These are phyloP conservation scores for Acrobasis repandana DNA, from an alignment of 2,888 invertebrate species.

Conservation along the genomic window DNA sequence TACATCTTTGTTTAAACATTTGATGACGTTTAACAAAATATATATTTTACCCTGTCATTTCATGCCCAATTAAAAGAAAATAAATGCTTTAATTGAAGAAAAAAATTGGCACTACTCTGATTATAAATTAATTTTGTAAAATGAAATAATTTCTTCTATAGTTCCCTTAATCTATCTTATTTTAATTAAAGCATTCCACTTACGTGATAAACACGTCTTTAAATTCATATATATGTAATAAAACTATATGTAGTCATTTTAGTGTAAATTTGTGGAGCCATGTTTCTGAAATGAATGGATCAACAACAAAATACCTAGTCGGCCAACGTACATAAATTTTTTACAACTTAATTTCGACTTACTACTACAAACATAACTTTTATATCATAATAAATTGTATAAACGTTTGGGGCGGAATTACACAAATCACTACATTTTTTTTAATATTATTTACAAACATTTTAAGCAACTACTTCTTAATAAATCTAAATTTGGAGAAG, in stretches of 20 bases:
- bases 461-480: slow-evolving; percentile 61
- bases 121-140: slow-evolving; percentile 40
- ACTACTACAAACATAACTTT: slow-evolving; percentile 44
- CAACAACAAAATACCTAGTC: slow-evolving; percentile 16
- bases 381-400: slow-evolving; percentile 37
- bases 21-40: slow-evolving; percentile 43
- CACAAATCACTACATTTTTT: slow-evolving; percentile 65
- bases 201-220: slow-evolving; percentile 62
- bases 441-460: slow-evolving; percentile 71
- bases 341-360: slow-evolving; percentile 28
- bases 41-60: slow-evolving; percentile 69
- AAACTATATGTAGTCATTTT: slow-evolving; percentile 27
- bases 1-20: slow-evolving; percentile 35
- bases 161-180: slow-evolving; percentile 69
- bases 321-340: slow-evolving; percentile 33
- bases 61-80: slow-evolving; percentile 58
- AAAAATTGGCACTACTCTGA: slow-evolving; percentile 64
- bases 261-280: slow-evolving; percentile 25
- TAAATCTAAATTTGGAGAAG: slow-evolving; percentile 14
- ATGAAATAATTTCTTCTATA: slow-evolving; percentile 34
- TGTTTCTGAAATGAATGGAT: slow-evolving; percentile 29
- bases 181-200: slow-evolving; percentile 78
- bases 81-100: slow-evolving; percentile 59
- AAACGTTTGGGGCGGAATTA: slow-evolving; percentile 63
- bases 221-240: slow-evolving; percentile 41